phyloP scores from a whole-genome alignment of 2,888 invertebrate species.

The Microctonus aethiopoides region DNA sequence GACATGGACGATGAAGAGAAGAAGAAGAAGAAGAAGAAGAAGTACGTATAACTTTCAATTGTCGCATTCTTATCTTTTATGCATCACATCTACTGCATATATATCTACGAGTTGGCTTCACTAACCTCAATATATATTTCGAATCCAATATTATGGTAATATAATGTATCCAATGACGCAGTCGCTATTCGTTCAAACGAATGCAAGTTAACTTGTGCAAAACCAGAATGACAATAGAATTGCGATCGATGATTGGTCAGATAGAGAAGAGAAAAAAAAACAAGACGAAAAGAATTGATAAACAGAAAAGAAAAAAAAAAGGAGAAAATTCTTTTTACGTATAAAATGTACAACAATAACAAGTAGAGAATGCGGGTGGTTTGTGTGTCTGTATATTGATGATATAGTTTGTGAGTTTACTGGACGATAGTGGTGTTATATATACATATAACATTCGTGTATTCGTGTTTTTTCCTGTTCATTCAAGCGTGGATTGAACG shows the following conservation, averaged over 20 bases:
- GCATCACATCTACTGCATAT: slow-evolving; percentile 52
- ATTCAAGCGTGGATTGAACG: slow-evolving; percentile 42
- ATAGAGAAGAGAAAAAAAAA: background rate
- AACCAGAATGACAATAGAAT: background rate
- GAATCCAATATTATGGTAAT: slow-evolving; percentile 62
- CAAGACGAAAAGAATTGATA: background rate
- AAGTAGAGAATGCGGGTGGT: too few species aligned
- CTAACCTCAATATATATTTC: slow-evolving; percentile 52
- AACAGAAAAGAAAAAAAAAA: background rate
- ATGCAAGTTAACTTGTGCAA: background rate
- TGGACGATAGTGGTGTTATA: background rate
- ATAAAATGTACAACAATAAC: too few species aligned
- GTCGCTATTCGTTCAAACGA: background rate
- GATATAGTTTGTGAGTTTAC: background rate
- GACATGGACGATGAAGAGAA: slow-evolving; percentile 13
- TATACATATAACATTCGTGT: slow-evolving; percentile 29
- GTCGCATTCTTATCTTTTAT: slow-evolving; percentile 58
- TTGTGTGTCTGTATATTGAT: background rate
- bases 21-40: too few species aligned
- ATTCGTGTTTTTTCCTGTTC: slow-evolving; percentile 27
- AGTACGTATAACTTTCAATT: slow-evolving; percentile 38
- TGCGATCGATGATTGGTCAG: background rate
- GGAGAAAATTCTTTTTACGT: background rate
- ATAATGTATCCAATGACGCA: slow-evolving; percentile 31
- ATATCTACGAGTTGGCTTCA: slow-evolving; percentile 30